Percentiles rank a stretch among this genome's conserved stretches.
phyloP scores from a whole-genome alignment of 2,888 invertebrate species.

The Portevinia maculata region DNA sequence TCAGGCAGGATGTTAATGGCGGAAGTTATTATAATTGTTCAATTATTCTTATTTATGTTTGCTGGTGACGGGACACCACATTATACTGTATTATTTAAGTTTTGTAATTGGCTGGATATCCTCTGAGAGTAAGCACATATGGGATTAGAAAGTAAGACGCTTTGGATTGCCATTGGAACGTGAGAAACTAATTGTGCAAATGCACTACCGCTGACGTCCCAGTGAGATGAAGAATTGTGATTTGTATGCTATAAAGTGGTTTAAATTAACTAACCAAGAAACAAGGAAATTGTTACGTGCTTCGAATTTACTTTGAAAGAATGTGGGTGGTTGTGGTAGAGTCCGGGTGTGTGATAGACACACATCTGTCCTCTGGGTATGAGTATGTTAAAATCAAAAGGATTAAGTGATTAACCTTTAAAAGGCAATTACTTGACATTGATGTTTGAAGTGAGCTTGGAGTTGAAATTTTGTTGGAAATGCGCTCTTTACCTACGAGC shows the following conservation, averaged over 20 bases:
- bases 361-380: not conserved
- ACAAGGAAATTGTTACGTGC: constrained; percentile 35
- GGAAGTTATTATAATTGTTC: too few species aligned
- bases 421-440: constrained; percentile 25
- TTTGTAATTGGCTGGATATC: constrained; percentile 40
- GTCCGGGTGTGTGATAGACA: not conserved
- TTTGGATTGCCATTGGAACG: not conserved
- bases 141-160: constrained; percentile 20
- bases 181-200: constrained; percentile 23
- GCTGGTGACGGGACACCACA: not conserved
- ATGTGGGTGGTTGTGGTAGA: not conserved
- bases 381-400: not conserved
- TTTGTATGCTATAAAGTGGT: constrained; percentile 29
- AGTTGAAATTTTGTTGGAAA: too few species aligned
- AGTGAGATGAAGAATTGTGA: constrained; percentile 23
- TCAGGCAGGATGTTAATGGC: not conserved
- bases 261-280: constrained; percentile 21
- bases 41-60: too few species aligned
- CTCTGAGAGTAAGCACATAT: constrained; percentile 12
- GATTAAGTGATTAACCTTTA: constrained; percentile 48
- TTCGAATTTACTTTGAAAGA: constrained; percentile 26
- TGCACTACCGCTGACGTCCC: constrained; percentile 5
- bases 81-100: constrained; percentile 11
- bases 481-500: too few species aligned
- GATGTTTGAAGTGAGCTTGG: not conserved